Conservation (phyloP, 2,797 vertebrate species). For the Sebastes diploproa region DNA sequence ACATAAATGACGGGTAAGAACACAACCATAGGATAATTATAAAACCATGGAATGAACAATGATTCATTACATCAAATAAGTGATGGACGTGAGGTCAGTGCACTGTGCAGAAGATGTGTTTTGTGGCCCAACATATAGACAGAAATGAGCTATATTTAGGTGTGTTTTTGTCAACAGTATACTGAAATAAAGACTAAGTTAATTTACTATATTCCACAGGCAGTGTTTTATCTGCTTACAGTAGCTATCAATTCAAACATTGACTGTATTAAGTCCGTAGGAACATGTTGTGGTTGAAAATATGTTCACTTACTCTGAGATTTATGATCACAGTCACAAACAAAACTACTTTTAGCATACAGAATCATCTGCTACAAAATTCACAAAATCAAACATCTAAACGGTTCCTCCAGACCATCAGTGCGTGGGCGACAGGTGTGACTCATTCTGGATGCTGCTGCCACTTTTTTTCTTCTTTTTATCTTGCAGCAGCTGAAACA, state of each 20-base stretch:
- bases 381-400: not conserved
- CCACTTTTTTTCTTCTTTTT: slow-evolving; percentile 19
- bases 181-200: not conserved
- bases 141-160: not conserved
- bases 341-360: not conserved
- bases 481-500: slow-evolving; percentile 75
- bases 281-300: not conserved
- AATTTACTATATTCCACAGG: not conserved
- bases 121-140: not conserved
- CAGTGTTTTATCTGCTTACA: not conserved
- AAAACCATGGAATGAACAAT: slow-evolving; percentile 19
- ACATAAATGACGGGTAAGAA: not conserved
- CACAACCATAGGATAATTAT: not conserved
- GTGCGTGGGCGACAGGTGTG: slow-evolving; percentile 1
- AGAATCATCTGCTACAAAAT: slow-evolving; percentile 22
- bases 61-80: slow-evolving; percentile 41
- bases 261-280: not conserved
- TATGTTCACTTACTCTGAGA: slow-evolving; percentile 1
- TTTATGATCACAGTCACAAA: not conserved
- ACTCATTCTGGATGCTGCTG: slow-evolving; percentile 11
- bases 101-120: slow-evolving; percentile 13
- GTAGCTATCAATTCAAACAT: not conserved
- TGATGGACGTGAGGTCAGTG: slow-evolving; percentile 37
- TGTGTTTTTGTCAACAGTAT: not conserved
- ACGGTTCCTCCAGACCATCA: slow-evolving; percentile 25